Conservation (phyloP, 2,113 vertebrate species). For the Vulpes lagopus region DNA sequence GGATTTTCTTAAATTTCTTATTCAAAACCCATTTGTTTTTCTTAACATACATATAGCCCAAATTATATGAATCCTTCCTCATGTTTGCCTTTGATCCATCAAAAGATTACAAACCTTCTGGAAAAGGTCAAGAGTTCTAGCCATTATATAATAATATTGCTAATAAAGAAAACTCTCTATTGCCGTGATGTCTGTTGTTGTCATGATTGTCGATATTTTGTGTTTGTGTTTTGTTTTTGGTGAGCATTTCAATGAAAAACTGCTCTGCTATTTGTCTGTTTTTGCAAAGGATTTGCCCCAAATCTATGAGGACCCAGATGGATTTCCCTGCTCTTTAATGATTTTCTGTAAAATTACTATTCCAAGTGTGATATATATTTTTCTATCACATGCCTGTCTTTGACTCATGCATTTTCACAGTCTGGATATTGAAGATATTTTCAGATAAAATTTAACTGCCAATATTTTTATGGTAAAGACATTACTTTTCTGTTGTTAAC, state of each 20-base stretch:
- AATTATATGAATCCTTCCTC: not conserved
- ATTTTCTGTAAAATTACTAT: constrained; percentile 7
- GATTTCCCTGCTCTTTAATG: not conserved
- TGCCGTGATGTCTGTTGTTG: not conserved
- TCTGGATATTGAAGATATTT: constrained; percentile 53
- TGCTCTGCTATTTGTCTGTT: not conserved
- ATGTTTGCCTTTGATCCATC: not conserved
- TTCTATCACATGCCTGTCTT: not conserved
- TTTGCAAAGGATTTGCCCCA: not conserved
- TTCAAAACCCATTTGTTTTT: not conserved
- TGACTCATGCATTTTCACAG: not conserved
- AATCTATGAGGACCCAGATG: not conserved
- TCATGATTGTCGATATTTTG: not conserved
- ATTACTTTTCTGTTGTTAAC: constrained; percentile 63
- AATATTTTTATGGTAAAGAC: constrained; percentile 54
- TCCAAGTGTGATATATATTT: not conserved
- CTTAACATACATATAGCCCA: not conserved
- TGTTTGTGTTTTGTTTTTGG: not conserved
- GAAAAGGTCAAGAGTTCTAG: not conserved
- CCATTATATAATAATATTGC: not conserved
- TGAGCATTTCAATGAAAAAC: not conserved
- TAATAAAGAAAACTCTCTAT: not conserved
- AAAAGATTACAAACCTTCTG: not conserved
- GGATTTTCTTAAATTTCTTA: not conserved
- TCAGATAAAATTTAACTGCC: constrained; percentile 37